Conservation (phyloP, 2,113 vertebrate species). For the Petrocephalus microphthalmus region DNA sequence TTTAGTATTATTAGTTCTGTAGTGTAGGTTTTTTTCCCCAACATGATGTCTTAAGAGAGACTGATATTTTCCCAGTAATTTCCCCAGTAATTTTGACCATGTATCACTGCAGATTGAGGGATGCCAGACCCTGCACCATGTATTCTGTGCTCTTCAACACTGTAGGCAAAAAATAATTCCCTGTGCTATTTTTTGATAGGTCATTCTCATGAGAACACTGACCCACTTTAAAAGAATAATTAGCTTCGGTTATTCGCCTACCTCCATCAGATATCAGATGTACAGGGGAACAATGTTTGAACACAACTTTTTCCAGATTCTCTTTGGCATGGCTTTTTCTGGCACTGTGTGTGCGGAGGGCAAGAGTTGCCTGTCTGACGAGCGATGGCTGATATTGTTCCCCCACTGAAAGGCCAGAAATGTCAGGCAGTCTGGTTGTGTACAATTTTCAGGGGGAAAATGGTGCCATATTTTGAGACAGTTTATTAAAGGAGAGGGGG, state of each 20-base stretch:
- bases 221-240: conserved; percentile 68
- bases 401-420: background rate
- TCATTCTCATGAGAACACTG: conserved; percentile 60
- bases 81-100: background rate
- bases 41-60: background rate
- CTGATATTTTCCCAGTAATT: background rate
- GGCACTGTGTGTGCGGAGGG: background rate
- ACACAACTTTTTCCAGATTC: conserved; percentile 25
- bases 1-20: too few species aligned
- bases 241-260: conserved; percentile 60
- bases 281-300: conserved; percentile 30
- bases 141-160: background rate
- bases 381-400: background rate
- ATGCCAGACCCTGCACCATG: background rate
- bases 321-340: background rate
- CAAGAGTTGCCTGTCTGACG: background rate
- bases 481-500: background rate
- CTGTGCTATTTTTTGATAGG: conserved; percentile 58
- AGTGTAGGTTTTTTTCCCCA: background rate
- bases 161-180: conserved; percentile 27
- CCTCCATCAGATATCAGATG: conserved; percentile 50
- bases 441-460: background rate
- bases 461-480: background rate
- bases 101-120: background rate
- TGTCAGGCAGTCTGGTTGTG: background rate